These are phyloP conservation scores for Sapayoa aenigma DNA, from an alignment of 2,113 vertebrate genomes.

Conservation along the genomic window DNA sequence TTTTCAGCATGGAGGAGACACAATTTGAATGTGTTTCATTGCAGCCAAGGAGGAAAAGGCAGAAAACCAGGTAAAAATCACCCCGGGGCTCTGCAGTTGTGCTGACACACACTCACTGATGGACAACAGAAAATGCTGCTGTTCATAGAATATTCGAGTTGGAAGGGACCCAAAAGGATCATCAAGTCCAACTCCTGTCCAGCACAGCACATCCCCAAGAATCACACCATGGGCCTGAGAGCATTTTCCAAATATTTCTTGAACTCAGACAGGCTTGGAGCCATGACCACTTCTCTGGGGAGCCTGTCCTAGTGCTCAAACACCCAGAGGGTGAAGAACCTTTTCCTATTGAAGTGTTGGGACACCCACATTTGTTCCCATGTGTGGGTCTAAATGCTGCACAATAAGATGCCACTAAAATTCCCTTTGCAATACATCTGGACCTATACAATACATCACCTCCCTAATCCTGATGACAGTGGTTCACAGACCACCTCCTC, in stretches of 20 bases:
- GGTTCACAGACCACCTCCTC: background rate
- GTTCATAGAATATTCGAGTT: background rate
- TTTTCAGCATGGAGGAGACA: background rate
- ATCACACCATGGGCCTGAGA: background rate
- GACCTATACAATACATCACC: background rate
- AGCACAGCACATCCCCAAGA: background rate
- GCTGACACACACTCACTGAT: accelerated
- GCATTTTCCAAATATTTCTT: background rate
- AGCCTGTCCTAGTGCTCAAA: background rate
- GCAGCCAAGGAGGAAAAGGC: background rate
- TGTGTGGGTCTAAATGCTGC: accelerated
- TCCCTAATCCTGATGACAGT: background rate
- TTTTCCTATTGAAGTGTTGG: background rate
- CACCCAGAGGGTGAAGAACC: background rate
- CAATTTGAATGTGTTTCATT: accelerated
- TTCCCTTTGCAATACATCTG: background rate
- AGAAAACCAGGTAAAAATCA: background rate
- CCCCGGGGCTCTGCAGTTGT: background rate
- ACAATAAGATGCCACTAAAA: background rate
- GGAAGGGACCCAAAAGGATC: background rate
- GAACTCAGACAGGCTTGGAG: background rate
- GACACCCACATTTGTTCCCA: background rate
- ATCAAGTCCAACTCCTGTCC: background rate
- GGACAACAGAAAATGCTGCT: background rate
- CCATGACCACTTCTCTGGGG: background rate